These are phyloP conservation scores for Tanypteryx hageni DNA, from an alignment of 2,888 invertebrate genomes.

Conservation along the genomic window DNA sequence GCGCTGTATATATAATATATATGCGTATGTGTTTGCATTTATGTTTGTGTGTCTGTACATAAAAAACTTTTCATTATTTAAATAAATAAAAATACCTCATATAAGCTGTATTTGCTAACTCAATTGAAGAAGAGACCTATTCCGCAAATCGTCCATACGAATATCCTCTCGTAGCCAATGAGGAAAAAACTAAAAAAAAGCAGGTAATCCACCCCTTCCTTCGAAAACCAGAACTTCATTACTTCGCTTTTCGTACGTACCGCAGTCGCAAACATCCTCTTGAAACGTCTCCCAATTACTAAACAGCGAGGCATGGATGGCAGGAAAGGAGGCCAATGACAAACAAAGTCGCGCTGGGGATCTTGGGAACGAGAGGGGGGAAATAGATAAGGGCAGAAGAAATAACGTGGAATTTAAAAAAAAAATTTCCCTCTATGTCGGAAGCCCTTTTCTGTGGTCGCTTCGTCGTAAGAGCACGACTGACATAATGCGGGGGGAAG, in stretches of 20 bases:
- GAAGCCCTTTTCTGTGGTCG: neutral
- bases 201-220: neutral
- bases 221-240: neutral
- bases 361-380: neutral
- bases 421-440: neutral
- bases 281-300: slow-evolving; percentile 25
- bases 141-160: no score
- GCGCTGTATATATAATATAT: no score
- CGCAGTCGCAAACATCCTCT: neutral
- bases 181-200: neutral
- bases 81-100: no score
- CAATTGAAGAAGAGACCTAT: no score
- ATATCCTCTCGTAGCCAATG: no score
- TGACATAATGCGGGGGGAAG: neutral
- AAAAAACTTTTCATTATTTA: no score
- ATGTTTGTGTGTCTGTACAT: no score
- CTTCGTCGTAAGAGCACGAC: neutral
- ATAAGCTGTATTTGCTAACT: no score
- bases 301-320: neutral
- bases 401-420: neutral
- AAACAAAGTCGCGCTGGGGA: neutral
- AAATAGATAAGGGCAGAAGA: neutral
- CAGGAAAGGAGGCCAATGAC: neutral
- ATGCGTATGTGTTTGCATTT: no score
- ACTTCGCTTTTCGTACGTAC: neutral